Evolutionary conservation across 2,888 invertebrate genomes (phyloP).

Genomic region (Cephus sareptanus): DNA sequence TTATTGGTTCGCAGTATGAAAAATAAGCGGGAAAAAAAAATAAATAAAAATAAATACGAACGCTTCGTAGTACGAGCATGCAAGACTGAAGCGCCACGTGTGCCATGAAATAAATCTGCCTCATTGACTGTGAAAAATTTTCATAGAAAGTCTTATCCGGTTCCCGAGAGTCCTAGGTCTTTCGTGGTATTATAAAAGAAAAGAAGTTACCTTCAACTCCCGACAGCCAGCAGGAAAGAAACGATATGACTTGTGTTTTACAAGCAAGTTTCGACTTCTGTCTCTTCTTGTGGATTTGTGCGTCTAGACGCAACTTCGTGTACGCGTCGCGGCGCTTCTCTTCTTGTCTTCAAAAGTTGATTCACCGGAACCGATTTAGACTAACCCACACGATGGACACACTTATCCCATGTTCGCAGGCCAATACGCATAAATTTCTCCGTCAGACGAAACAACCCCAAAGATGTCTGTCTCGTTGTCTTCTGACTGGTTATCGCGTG

Average conservation of each 20-base stretch:
- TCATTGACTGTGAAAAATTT: not conserved
- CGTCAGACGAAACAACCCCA: constrained; percentile 50
- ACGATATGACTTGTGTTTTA: constrained; percentile 3
- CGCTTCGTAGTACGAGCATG: not conserved
- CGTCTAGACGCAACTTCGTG: constrained; percentile 53
- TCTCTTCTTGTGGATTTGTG: constrained; percentile 51
- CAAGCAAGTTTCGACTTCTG: constrained; percentile 19
- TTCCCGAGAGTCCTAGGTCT: not conserved
- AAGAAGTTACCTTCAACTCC: not conserved
- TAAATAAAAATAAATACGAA: not conserved
- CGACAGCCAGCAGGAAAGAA: not conserved
- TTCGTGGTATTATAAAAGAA: not conserved
- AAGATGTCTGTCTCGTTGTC: not conserved
- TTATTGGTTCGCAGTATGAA: not conserved
- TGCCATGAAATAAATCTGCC: not conserved
- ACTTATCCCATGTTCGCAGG: constrained; percentile 39
- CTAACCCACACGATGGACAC: constrained; percentile 53
- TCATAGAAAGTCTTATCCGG: not conserved
- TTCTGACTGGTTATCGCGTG: not conserved
- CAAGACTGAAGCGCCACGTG: not conserved
- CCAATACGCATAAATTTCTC: constrained; percentile 53
- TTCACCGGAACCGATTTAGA: constrained; percentile 58
- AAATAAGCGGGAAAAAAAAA: not conserved
- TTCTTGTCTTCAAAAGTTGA: constrained; percentile 45
- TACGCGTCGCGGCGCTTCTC: constrained; percentile 29